Percentiles rank a stretch among this genome's conserved stretches.
These are phyloP conservation scores for Campoletis sonorensis DNA, from an alignment of 1,140 invertebrate species.

Conservation along the genomic window DNA sequence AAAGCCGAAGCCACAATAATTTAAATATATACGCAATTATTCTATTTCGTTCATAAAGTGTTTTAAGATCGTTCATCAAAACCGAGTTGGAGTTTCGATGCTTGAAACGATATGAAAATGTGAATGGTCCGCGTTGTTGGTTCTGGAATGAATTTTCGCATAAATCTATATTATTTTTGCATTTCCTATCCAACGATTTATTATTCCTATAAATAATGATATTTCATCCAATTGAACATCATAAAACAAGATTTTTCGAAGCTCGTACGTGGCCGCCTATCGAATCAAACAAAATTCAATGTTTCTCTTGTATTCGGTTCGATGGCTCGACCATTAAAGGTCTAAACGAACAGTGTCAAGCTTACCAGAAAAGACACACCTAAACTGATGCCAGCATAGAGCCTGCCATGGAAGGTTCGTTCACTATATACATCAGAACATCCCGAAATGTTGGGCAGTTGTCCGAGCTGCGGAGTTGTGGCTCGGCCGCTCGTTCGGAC, in stretches of 20 bases:
- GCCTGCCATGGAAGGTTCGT: constrained; percentile 30
- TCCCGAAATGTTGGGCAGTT: constrained; percentile 20
- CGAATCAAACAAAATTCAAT: constrained; percentile 38
- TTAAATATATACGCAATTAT: constrained; percentile 12
- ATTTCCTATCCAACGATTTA: neutral
- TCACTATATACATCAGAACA: constrained; percentile 13
- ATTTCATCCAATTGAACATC: too few relatives aligned
- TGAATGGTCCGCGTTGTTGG: too few relatives aligned
- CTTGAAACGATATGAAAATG: neutral
- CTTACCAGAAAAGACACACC: constrained; percentile 37
- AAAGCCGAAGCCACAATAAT: neutral
- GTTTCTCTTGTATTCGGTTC: constrained; percentile 47
- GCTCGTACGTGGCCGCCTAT: neutral
- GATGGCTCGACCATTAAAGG: constrained; percentile 40
- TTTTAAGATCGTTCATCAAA: neutral
- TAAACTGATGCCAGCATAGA: constrained; percentile 35
- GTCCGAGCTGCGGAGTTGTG: constrained; percentile 11
- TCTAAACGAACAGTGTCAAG: constrained; percentile 15
- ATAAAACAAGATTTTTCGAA: too few relatives aligned
- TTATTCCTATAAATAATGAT: too few relatives aligned
- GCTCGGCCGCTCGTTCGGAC: constrained; percentile 26
- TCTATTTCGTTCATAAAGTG: neutral
- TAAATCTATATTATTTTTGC: neutral
- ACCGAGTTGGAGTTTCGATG: neutral
- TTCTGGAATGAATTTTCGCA: neutral